phyloP scores from a whole-genome alignment of 1,140 invertebrate genomes.

The Brachionus calyciflorus region DNA sequence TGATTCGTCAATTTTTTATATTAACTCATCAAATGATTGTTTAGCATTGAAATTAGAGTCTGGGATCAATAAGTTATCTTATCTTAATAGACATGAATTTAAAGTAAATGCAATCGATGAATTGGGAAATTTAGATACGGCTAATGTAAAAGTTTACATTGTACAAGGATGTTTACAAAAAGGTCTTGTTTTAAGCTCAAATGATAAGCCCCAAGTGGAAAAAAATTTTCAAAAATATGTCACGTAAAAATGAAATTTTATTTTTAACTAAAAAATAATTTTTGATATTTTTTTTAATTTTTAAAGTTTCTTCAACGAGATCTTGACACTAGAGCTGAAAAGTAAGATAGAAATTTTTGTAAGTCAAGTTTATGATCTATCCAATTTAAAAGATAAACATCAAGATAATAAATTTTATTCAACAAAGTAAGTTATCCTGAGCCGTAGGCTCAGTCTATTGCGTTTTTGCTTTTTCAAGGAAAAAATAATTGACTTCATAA shows the following conservation, averaged over 20 bases:
- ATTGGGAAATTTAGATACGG: background rate
- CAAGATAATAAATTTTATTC: constrained; percentile 5
- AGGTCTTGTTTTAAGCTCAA: background rate
- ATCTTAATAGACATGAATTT: constrained; percentile 19
- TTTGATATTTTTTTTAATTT: background rate
- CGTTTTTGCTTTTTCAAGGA: no score
- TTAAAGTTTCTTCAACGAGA: constrained; percentile 1
- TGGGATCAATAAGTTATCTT: background rate
- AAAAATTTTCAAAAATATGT: background rate
- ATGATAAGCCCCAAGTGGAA: background rate
- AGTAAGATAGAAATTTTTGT: constrained; percentile 1
- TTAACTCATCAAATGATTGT: background rate
- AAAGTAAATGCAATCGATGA: background rate
- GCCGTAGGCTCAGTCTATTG: no score
- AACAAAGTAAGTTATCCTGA: background rate
- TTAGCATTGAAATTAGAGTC: background rate
- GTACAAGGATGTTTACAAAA: background rate
- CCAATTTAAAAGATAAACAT: background rate
- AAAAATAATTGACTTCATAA: no score
- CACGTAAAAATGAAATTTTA: background rate
- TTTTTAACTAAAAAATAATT: no score
- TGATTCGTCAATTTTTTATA: background rate
- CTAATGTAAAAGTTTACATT: background rate
- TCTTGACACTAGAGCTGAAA: background rate
- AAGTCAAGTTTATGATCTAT: background rate